Conservation (phyloP, 2,113 vertebrate species). For the Sebastes fasciatus region DNA sequence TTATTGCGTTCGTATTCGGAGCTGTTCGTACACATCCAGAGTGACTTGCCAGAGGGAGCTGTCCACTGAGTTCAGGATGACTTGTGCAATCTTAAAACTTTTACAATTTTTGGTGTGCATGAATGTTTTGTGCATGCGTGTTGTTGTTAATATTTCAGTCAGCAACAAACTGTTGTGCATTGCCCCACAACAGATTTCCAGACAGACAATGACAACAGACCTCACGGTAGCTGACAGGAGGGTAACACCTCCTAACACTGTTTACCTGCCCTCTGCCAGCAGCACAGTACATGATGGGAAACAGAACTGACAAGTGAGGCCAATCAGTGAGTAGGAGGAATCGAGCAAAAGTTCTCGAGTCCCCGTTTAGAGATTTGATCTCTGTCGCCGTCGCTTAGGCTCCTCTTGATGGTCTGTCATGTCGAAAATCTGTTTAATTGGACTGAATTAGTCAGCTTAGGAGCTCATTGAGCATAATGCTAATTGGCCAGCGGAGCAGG, state of each 20-base stretch:
- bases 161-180: slow-evolving; percentile 9
- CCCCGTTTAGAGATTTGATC: slow-evolving; percentile 35
- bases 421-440: slow-evolving; percentile 55
- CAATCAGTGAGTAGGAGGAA: slow-evolving; percentile 40
- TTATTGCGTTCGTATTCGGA: slow-evolving; percentile 24
- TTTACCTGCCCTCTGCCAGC: slow-evolving; percentile 62
- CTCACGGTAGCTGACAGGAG: slow-evolving; percentile 29
- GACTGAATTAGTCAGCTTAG: slow-evolving; percentile 48
- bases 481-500: slow-evolving; percentile 27
- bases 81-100: slow-evolving; percentile 5
- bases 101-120: not conserved
- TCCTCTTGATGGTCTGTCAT: slow-evolving; percentile 38
- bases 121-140: not conserved
- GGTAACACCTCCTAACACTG: slow-evolving; percentile 18
- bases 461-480: slow-evolving; percentile 39
- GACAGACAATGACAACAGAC: slow-evolving; percentile 34
- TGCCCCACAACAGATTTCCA: slow-evolving; percentile 10
- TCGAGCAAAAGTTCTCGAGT: slow-evolving; percentile 20
- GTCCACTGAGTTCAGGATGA: not conserved
- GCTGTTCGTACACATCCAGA: slow-evolving; percentile 12
- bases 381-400: slow-evolving; percentile 10
- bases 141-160: slow-evolving; percentile 4
- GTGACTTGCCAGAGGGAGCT: slow-evolving; percentile 27
- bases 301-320: slow-evolving; percentile 50
- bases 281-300: slow-evolving; percentile 53